These are phyloP conservation scores for Apogon hyalosoma DNA, from an alignment of 2,797 vertebrate species.

Conservation along the genomic window DNA sequence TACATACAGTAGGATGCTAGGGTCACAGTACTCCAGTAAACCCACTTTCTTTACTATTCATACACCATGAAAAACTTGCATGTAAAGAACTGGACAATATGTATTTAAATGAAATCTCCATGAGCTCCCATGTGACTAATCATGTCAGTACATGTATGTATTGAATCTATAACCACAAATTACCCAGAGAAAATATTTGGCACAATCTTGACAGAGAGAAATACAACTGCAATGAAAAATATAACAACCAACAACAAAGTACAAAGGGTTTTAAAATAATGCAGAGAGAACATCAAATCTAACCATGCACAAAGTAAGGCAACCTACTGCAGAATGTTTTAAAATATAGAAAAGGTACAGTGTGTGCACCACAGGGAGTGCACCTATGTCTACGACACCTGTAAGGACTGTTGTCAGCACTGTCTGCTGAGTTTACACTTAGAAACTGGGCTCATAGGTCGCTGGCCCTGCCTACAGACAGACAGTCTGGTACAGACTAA, in stretches of 20 bases:
- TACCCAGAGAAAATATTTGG: slow-evolving; percentile 74
- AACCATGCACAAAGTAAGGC: slow-evolving; percentile 95
- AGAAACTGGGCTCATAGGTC: slow-evolving; percentile 62
- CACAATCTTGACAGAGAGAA: slow-evolving; percentile 71
- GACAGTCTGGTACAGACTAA: slow-evolving; percentile 68
- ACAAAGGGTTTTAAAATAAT: slow-evolving; percentile 81
- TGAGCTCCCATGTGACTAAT: slow-evolving; percentile 65
- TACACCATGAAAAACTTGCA: slow-evolving; percentile 69
- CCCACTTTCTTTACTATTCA: slow-evolving; percentile 68
- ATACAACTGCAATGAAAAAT: slow-evolving; percentile 65
- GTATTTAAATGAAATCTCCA: slow-evolving; percentile 46
- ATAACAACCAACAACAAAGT: slow-evolving; percentile 69
- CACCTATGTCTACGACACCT: slow-evolving; percentile 80
- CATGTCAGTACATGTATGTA: slow-evolving; percentile 61
- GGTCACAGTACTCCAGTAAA: slow-evolving; percentile 63
- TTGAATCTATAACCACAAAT: slow-evolving; percentile 74
- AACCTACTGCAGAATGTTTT: slow-evolving; percentile 85
- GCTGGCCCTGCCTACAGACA: slow-evolving; percentile 45
- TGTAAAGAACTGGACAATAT: slow-evolving; percentile 74
- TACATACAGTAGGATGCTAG: slow-evolving; percentile 64
- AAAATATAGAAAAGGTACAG: slow-evolving; percentile 75
- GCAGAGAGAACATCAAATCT: slow-evolving; percentile 87
- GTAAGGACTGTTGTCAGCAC: slow-evolving; percentile 65
- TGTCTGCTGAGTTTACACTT: slow-evolving; percentile 77
- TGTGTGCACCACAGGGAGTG: slow-evolving; percentile 67